phyloP scores from a whole-genome alignment of 2,797 vertebrate species.

The Vespertilio murinus region DNA sequence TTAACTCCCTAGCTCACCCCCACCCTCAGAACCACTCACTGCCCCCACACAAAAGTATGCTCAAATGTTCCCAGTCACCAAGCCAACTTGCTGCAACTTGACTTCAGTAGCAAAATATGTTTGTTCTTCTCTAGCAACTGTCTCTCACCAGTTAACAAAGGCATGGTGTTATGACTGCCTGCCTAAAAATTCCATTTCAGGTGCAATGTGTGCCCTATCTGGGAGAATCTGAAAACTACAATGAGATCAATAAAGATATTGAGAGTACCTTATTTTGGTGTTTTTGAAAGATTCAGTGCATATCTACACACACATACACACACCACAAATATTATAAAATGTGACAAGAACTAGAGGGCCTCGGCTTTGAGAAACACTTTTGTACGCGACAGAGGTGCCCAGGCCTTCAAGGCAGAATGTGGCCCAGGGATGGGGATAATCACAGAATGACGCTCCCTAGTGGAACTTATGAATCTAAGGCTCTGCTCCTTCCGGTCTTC shows the following conservation, averaged over 20 bases:
- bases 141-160: not conserved
- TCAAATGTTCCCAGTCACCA: too few relatives aligned
- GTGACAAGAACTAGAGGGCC: not conserved
- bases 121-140: not conserved
- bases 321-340: not conserved
- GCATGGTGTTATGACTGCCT: not conserved
- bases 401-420: rapidly evolving
- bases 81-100: not conserved
- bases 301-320: not conserved
- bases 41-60: rapidly evolving
- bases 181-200: not conserved
- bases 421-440: rapidly evolving
- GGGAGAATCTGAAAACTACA: not conserved
- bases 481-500: not conserved
- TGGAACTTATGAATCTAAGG: not conserved
- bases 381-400: not conserved
- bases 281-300: not conserved
- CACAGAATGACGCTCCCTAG: not conserved
- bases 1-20: not conserved
- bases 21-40: not conserved
- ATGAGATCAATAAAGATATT: rapidly evolving
- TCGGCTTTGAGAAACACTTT: rapidly evolving
- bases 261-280: not conserved
- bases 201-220: rapidly evolving
- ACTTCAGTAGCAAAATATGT: not conserved